A percentile compares a stretch with the other conserved stretches of the same genome.
These are phyloP conservation scores for Drosophila bocki DNA, from an alignment of 1,140 invertebrate species.

Conservation along the genomic window DNA sequence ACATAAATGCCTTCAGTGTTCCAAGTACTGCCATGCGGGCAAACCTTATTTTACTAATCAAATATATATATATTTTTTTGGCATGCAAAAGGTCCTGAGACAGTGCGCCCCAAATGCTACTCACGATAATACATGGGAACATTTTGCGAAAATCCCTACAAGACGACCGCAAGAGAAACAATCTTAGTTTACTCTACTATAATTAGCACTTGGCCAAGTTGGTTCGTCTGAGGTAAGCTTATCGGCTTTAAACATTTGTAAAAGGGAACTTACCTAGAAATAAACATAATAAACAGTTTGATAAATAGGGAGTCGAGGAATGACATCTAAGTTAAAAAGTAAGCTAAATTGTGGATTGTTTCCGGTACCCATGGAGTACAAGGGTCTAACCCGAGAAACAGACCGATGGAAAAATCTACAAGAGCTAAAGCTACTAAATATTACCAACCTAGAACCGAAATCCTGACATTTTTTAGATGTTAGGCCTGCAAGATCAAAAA, in stretches of 20 bases:
- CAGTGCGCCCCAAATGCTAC: neutral
- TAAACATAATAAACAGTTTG: constrained; percentile 5
- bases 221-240: constrained; percentile 20
- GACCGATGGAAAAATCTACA: too few relatives aligned
- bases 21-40: too few relatives aligned
- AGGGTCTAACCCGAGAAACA: too few relatives aligned
- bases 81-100: neutral
- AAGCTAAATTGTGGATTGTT: neutral
- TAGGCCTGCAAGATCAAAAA: too few relatives aligned
- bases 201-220: constrained; percentile 3
- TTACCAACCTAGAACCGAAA: too few relatives aligned
- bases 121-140: neutral
- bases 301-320: neutral
- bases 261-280: constrained; percentile 61
- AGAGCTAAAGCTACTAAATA: too few relatives aligned
- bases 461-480: too few relatives aligned
- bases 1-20: too few relatives aligned
- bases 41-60: neutral
- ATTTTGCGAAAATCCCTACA: constrained; percentile 8
- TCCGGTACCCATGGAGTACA: neutral
- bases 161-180: neutral
- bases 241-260: constrained; percentile 14
- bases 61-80: too few relatives aligned
- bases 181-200: neutral
- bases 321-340: neutral